Base-by-base conservation (phyloP, 2,888 invertebrate genomes). In the Drosophila nigricruria region DNA sequence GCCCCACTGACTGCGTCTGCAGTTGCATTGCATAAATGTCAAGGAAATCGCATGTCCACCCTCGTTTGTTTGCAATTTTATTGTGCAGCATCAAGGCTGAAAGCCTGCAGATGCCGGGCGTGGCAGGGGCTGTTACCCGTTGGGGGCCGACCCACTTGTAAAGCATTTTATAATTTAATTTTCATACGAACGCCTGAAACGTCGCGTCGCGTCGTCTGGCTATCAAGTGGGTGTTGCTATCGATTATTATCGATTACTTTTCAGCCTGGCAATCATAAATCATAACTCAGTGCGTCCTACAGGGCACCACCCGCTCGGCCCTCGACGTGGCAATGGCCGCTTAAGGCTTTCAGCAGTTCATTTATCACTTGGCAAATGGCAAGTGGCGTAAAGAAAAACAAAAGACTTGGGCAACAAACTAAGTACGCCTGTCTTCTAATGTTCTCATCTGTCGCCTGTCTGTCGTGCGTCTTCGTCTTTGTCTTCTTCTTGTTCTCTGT, bases 81-180 rank as follows among this genome's bases (percentile, higher is more conserved):
- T 89, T 49, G 52, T 70, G 66, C 72, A 53, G 70, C 53, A 79
- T 65, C 56, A 62, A 69, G 77, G 70, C 56, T 70, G 56, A 59
- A 50, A 53, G 57, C 10, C 54, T 43, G 64, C 27, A 50, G 38
- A 62, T 42, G 63, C 50, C 14, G 60, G 70, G 78, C 65, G 75
- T 67, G 82, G 70, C 66, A 40, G 59, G 30, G 62, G 30, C 61
- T 47, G 79, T 63, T 62, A 62, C 74, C 73, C 73, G 73, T 36
- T 38, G 36, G 70, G 64, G 74, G 54, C 88, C 82, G 88, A 89
- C 85, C 83, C 82, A 81, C 82, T 89, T 86, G 90, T 90, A 90
- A 90, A 88, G 82, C 81, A 88, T 89, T 91, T 91, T 92, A 92
- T 91, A 91, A 91, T 91, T 92, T 92, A 92, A 91, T 91, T 91